Evolutionary conservation across 2,797 vertebrate species (phyloP).

Genomic region (Lates japonicus): DNA sequence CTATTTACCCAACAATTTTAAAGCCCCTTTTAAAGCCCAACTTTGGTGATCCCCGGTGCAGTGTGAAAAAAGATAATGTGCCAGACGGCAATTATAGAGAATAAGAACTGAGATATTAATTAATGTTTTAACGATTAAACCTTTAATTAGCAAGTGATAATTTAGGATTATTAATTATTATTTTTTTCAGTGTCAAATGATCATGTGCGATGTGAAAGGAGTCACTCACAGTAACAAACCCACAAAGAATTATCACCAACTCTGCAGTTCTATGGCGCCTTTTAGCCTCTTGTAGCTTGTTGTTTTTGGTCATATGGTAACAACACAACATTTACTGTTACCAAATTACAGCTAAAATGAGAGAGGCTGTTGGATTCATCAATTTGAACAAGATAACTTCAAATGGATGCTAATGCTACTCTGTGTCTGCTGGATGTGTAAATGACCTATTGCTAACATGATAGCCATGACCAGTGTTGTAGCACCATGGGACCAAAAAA

Average conservation of each 20-base stretch:
- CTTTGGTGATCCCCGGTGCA: neutral
- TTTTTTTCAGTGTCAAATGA: slow-evolving; percentile 4
- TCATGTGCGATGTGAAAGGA: neutral
- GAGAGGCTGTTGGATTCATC: too few species aligned
- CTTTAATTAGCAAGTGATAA: slow-evolving; percentile 24
- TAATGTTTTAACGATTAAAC: slow-evolving; percentile 8
- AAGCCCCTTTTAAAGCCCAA: neutral
- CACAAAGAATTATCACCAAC: neutral
- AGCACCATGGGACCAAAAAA: neutral
- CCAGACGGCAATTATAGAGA: slow-evolving; percentile 20
- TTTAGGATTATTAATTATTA: slow-evolving; percentile 9
- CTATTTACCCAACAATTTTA: too few species aligned
- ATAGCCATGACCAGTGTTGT: neutral
- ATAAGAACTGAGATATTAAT: neutral
- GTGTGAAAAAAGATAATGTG: neutral
- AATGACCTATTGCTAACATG: neutral
- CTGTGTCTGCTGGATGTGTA: neutral
- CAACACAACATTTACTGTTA: neutral
- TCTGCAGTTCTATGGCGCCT: neutral
- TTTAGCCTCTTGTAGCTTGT: neutral
- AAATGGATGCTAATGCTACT: neutral
- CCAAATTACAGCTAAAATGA: neutral
- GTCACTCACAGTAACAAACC: neutral
- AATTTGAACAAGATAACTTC: neutral
- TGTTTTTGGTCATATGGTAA: neutral